Conservation (phyloP, 2,888 invertebrate genomes). For the Nebria salina region DNA sequence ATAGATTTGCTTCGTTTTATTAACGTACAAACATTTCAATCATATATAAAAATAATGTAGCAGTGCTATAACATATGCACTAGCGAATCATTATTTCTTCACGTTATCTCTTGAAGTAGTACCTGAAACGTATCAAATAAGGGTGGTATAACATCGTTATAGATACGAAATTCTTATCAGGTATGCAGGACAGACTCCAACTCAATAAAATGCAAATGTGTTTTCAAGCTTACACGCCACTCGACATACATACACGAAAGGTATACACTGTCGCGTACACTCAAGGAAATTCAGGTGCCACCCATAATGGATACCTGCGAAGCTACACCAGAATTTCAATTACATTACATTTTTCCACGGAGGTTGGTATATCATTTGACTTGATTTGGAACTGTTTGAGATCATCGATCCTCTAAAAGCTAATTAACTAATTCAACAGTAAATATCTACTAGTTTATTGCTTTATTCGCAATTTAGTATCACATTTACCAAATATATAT, state of each 20-base stretch:
- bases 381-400: background rate
- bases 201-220: conserved; percentile 37
- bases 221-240: conserved; percentile 7
- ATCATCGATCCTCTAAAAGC: background rate
- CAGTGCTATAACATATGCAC: background rate
- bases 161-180: background rate
- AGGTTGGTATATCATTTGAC: background rate
- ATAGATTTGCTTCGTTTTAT: too few relatives aligned
- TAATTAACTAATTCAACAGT: too few relatives aligned
- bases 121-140: background rate
- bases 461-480: too few relatives aligned
- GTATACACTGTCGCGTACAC: background rate
- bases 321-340: background rate
- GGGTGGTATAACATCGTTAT: background rate
- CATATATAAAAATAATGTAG: too few relatives aligned
- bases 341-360: background rate
- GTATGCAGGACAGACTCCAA: conserved; percentile 13
- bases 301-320: background rate
- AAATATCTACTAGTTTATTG: too few relatives aligned
- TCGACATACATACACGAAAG: background rate
- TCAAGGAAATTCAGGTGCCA: background rate
- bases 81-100: background rate
- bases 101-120: background rate
- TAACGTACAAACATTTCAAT: too few relatives aligned
- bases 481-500: too few relatives aligned